phyloP scores from a whole-genome alignment of 2,797 vertebrate species.

The Argyrosomus regius region DNA sequence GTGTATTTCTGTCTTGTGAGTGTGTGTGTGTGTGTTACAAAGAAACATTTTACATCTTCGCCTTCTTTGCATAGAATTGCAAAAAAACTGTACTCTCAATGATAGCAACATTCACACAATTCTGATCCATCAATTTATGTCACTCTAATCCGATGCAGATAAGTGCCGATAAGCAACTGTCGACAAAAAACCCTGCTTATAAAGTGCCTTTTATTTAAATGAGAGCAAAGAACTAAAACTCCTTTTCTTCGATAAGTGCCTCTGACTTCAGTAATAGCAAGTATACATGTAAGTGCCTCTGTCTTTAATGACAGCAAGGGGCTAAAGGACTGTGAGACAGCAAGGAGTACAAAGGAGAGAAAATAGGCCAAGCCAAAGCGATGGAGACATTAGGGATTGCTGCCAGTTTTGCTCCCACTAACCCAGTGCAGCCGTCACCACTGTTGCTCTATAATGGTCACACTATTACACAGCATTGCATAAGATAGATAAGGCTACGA shows the following conservation, averaged over 20 bases:
- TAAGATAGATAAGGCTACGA: constrained; percentile 77
- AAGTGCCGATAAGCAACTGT: constrained; percentile 60
- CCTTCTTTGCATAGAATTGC: constrained; percentile 25
- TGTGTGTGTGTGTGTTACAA: constrained; percentile 24
- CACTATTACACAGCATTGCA: constrained; percentile 79
- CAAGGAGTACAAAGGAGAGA: constrained; percentile 52
- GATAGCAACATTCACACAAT: constrained; percentile 24
- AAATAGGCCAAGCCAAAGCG: constrained; percentile 68
- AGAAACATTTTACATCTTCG: not conserved
- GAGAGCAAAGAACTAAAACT: constrained; percentile 52
- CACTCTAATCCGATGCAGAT: constrained; percentile 51
- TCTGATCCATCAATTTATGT: constrained; percentile 41
- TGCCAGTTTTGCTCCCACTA: constrained; percentile 77
- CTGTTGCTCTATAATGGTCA: constrained; percentile 74
- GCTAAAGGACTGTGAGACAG: constrained; percentile 52
- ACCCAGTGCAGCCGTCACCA: constrained; percentile 69
- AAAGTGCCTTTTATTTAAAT: constrained; percentile 64
- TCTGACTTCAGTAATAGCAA: constrained; percentile 46
- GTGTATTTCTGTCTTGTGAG: not conserved
- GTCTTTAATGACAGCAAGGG: constrained; percentile 54
- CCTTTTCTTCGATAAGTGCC: constrained; percentile 46
- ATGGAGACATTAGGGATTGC: constrained; percentile 64
- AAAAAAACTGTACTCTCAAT: constrained; percentile 12
- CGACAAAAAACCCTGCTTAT: constrained; percentile 45
- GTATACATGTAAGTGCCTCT: constrained; percentile 45